Evolutionary conservation across 2,797 vertebrate species (phyloP).

Genomic region (Enteromius paludinosus): DNA sequence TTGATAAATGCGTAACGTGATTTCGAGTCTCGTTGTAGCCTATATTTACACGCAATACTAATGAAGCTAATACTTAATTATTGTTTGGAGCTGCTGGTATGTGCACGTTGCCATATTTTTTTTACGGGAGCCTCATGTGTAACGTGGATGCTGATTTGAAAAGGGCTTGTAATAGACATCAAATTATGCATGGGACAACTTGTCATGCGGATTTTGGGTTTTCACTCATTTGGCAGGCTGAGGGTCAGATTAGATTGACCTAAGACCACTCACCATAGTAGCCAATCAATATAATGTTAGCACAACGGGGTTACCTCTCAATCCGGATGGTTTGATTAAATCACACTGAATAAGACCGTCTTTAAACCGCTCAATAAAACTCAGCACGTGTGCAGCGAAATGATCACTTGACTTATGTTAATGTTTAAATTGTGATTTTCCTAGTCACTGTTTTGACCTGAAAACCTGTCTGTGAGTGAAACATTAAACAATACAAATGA

Average conservation of each 20-base stretch:
- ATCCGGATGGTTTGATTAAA: constrained; percentile 53
- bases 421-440: constrained; percentile 2
- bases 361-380: constrained; percentile 10
- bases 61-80: neutral
- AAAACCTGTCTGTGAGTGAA: neutral
- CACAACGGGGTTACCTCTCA: constrained; percentile 12
- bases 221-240: neutral
- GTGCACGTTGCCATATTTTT: neutral
- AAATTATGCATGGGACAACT: neutral
- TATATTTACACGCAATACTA: neutral
- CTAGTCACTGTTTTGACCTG: neutral
- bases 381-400: neutral
- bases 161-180: neutral
- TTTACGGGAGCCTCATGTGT: neutral
- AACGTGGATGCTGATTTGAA: neutral
- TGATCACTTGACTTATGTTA: constrained; percentile 23
- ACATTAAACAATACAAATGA: constrained; percentile 8
- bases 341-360: constrained; percentile 40
- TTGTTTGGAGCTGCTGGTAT: neutral
- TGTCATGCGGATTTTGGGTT: neutral
- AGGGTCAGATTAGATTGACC: constrained; percentile 45
- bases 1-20: neutral
- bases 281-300: constrained; percentile 42
- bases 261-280: constrained; percentile 32
- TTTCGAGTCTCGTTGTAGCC: neutral